Conservation (phyloP, 2,797 vertebrate genomes). For the Phylloscopus collybita region DNA sequence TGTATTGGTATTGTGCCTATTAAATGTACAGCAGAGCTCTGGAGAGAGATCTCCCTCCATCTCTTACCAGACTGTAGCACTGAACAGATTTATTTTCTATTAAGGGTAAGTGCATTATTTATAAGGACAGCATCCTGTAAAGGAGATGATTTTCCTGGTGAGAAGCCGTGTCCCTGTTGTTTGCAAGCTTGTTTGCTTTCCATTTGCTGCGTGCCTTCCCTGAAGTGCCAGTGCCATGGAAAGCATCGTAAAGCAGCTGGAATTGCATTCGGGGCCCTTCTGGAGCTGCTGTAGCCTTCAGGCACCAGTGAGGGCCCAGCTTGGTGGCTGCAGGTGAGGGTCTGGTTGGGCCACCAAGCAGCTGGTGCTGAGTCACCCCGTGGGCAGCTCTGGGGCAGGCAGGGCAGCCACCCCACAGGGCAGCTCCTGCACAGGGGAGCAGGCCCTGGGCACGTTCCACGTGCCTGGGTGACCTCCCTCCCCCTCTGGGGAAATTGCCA, state of each 20-base stretch:
- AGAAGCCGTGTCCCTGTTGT: background rate
- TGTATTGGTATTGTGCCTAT: background rate
- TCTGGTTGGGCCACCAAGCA: background rate
- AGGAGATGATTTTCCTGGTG: background rate
- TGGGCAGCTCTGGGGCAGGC: background rate
- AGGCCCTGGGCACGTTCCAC: fast-evolving
- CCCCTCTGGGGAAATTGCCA: background rate
- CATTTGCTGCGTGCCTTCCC: background rate
- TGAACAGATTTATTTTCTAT: background rate
- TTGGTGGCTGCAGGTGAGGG: background rate
- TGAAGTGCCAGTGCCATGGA: background rate
- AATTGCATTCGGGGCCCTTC: background rate
- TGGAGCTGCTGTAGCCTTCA: background rate
- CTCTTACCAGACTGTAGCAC: background rate
- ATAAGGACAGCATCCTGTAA: background rate
- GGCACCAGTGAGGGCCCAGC: background rate
- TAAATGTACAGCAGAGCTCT: background rate
- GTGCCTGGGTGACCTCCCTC: background rate
- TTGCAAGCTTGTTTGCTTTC: background rate
- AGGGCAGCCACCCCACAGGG: background rate
- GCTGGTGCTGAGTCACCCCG: fast-evolving
- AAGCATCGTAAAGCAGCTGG: background rate
- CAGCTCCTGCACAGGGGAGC: background rate
- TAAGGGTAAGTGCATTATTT: background rate
- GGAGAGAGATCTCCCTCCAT: background rate